These are phyloP conservation scores for Misgurnus anguillicaudatus DNA, from an alignment of 2,113 vertebrate genomes.

Conservation along the genomic window DNA sequence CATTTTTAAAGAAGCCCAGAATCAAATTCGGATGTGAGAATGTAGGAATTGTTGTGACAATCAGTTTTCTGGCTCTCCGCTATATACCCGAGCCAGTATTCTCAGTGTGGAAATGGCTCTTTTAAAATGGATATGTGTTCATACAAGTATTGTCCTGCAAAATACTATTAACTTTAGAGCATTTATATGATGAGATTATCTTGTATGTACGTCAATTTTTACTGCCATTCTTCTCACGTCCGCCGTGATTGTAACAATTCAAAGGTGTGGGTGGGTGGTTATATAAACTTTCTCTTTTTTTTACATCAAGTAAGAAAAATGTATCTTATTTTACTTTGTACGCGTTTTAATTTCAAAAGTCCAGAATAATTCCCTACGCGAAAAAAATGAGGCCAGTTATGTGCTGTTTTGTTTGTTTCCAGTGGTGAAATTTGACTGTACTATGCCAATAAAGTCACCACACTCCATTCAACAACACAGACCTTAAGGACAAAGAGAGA, in stretches of 20 bases:
- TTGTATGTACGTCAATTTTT: conserved; percentile 35
- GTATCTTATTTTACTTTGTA: not conserved
- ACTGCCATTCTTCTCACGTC: conserved; percentile 22
- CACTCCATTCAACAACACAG: conserved; percentile 30
- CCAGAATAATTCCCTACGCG: not conserved
- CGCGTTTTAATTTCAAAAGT: not conserved
- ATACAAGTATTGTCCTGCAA: not conserved
- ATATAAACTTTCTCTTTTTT: not conserved
- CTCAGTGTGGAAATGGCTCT: conserved; percentile 17
- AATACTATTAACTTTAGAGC: conserved; percentile 29
- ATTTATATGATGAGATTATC: conserved; percentile 41
- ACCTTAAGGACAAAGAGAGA: conserved; percentile 16
- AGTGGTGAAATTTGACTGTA: not conserved
- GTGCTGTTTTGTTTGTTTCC: not conserved
- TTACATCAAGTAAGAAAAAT: not conserved
- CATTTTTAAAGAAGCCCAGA: conserved; percentile 9
- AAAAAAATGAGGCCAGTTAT: not conserved
- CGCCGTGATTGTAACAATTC: conserved; percentile 24
- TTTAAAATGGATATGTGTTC: conserved; percentile 1
- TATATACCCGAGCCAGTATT: conserved; percentile 65
- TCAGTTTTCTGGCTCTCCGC: conserved; percentile 47
- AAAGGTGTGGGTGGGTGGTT: not conserved
- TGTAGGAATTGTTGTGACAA: conserved; percentile 54
- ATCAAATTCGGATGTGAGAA: conserved; percentile 19
- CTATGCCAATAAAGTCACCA: not conserved